Conservation (phyloP, 1,140 invertebrate genomes). For the Telenomus remus region DNA sequence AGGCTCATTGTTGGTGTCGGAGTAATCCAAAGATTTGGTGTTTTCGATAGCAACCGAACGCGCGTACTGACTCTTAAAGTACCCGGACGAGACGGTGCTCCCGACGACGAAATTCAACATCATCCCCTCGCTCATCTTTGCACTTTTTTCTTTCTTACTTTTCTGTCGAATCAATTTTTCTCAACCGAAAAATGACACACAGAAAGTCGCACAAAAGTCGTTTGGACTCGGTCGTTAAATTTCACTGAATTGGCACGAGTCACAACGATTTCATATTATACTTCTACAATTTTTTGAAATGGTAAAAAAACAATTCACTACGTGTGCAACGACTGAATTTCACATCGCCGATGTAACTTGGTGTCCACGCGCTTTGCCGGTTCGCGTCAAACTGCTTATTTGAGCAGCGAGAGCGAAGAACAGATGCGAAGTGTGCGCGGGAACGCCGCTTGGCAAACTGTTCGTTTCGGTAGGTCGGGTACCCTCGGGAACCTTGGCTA, state of each 20-base stretch:
- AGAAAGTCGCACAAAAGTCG: too few species aligned
- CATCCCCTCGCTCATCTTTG: constrained; percentile 57
- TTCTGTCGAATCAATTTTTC: too few species aligned
- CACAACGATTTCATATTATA: too few species aligned
- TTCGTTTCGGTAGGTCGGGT: constrained; percentile 40
- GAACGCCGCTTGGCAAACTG: constrained; percentile 21
- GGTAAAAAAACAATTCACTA: constrained; percentile 1
- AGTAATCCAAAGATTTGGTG: constrained; percentile 71
- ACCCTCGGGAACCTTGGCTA: constrained; percentile 13
- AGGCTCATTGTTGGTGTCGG: constrained; percentile 57
- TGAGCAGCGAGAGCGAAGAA: not conserved
- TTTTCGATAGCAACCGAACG: constrained; percentile 68
- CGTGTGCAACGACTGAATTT: constrained; percentile 5
- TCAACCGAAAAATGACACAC: too few species aligned
- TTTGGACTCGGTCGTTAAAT: too few species aligned
- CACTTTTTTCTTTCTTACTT: not conserved
- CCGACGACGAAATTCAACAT: constrained; percentile 72
- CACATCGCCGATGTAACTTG: constrained; percentile 10
- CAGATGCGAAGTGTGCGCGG: not conserved
- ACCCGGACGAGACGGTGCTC: constrained; percentile 67
- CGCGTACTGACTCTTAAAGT: constrained; percentile 75
- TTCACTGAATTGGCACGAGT: too few species aligned
- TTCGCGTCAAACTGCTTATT: constrained; percentile 60
- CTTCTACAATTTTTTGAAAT: too few species aligned
- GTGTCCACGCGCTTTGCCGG: constrained; percentile 37